These are phyloP conservation scores for Pristionchus mayeri DNA, from an alignment of 2,888 invertebrate species.

Conservation along the genomic window DNA sequence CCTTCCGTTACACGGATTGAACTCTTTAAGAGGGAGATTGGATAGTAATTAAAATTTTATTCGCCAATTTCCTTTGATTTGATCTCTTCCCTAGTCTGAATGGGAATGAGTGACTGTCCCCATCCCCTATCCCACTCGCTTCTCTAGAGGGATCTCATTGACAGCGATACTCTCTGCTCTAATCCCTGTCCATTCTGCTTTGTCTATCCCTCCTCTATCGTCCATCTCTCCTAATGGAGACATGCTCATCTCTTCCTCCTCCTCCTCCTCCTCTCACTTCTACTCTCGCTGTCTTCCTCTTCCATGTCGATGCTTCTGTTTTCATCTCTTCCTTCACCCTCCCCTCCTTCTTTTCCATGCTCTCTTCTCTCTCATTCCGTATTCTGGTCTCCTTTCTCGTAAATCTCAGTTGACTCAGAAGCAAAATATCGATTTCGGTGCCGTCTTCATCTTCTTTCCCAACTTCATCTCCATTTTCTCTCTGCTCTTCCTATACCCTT, in stretches of 20 bases:
- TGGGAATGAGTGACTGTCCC: neutral
- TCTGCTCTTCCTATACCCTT: neutral
- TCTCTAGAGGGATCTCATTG: slow-evolving; percentile 5
- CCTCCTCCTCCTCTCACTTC: neutral
- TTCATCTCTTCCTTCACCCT: neutral
- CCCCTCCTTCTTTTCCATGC: neutral
- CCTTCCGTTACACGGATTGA: neutral
- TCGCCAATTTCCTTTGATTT: neutral
- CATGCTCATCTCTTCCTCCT: neutral
- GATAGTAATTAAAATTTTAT: neutral
- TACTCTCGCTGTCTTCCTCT: neutral
- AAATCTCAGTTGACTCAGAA: neutral
- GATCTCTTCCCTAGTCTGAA: neutral
- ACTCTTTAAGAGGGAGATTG: slow-evolving; percentile 8
- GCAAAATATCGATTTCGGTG: slow-evolving; percentile 22
- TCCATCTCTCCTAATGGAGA: neutral
- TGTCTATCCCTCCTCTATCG: neutral
- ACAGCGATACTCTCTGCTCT: neutral
- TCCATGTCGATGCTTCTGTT: neutral
- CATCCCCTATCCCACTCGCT: neutral
- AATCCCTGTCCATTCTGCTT: neutral
- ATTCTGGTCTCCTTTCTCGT: slow-evolving; percentile 11
- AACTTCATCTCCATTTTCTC: slow-evolving; percentile 21
- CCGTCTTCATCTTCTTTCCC: slow-evolving; percentile 31
- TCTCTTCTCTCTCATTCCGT: neutral